These are phyloP conservation scores for Serilophus lunatus DNA, from an alignment of 2,113 vertebrate genomes.

Conservation along the genomic window DNA sequence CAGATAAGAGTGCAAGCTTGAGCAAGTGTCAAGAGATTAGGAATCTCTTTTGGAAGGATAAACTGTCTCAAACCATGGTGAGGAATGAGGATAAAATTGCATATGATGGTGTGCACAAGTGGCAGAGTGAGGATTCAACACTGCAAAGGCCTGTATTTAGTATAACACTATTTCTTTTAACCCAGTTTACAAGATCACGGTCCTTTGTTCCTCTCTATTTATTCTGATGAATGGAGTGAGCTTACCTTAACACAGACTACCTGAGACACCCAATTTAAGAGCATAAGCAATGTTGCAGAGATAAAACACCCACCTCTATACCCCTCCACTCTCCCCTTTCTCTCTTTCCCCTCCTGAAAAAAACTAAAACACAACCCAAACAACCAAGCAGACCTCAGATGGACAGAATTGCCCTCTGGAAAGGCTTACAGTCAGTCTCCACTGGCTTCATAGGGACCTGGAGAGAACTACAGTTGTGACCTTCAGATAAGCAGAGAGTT, in stretches of 20 bases:
- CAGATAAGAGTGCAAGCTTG: not conserved
- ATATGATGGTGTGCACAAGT: not conserved
- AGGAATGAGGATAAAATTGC: not conserved
- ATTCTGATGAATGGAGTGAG: not conserved
- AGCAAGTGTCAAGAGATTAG: not conserved
- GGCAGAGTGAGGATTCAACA: not conserved
- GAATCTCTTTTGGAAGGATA: not conserved
- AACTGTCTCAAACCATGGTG: not conserved
- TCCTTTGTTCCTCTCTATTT: not conserved
- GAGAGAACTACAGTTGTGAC: not conserved
- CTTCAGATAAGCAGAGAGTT: not conserved
- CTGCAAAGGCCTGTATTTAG: not conserved
- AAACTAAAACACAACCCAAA: not conserved
- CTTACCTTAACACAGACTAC: not conserved
- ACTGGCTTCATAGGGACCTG: not conserved
- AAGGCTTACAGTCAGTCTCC: not conserved
- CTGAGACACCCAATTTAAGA: not conserved
- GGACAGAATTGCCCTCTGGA: not conserved
- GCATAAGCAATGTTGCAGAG: not conserved
- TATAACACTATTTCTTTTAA: not conserved
- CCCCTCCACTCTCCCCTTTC: accelerated
- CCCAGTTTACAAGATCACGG: not conserved
- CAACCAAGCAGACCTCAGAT: not conserved
- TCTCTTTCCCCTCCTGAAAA: too few species aligned
- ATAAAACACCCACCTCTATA: not conserved